A percentile compares a stretch with the other conserved stretches of the same genome.
Conservation (phyloP, 2,113 vertebrate species). For the Chaenogobius annularis region DNA sequence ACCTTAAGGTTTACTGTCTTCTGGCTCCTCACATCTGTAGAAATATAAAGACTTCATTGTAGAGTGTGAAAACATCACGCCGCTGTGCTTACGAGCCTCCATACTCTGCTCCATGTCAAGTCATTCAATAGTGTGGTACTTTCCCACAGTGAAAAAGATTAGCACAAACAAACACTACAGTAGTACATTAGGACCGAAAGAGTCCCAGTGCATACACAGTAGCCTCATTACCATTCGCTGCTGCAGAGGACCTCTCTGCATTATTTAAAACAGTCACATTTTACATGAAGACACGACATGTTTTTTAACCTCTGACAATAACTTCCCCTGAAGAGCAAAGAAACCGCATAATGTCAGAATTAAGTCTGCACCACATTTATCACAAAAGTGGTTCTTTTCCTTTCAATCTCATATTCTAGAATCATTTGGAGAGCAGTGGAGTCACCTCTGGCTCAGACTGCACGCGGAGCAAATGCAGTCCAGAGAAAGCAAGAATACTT, state of each 20-base stretch:
- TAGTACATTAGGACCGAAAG: neutral
- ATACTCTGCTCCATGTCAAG: neutral
- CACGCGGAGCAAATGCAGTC: no score
- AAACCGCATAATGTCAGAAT: neutral
- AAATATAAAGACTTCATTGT: slow-evolving; percentile 80
- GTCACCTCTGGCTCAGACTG: no score
- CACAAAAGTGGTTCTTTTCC: neutral
- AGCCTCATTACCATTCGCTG: slow-evolving; percentile 41
- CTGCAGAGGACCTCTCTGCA: slow-evolving; percentile 31
- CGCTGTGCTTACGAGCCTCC: slow-evolving; percentile 13
- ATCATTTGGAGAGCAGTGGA: neutral
- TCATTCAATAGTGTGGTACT: slow-evolving; percentile 1
- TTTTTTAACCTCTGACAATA: neutral
- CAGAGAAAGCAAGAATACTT: no score
- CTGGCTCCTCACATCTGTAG: slow-evolving; percentile 87
- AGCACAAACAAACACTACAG: slow-evolving; percentile 8
- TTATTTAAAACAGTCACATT: slow-evolving; percentile 42
- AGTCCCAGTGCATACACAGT: slow-evolving; percentile 16
- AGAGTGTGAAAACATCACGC: slow-evolving; percentile 42
- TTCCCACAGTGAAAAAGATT: slow-evolving; percentile 2
- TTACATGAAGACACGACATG: slow-evolving; percentile 22
- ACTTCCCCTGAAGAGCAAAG: neutral
- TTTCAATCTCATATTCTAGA: neutral
- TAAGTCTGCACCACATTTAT: neutral
- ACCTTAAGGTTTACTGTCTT: slow-evolving; percentile 83